phyloP scores from a whole-genome alignment of 2,113 vertebrate species.

The Paramisgurnus dabryanus region DNA sequence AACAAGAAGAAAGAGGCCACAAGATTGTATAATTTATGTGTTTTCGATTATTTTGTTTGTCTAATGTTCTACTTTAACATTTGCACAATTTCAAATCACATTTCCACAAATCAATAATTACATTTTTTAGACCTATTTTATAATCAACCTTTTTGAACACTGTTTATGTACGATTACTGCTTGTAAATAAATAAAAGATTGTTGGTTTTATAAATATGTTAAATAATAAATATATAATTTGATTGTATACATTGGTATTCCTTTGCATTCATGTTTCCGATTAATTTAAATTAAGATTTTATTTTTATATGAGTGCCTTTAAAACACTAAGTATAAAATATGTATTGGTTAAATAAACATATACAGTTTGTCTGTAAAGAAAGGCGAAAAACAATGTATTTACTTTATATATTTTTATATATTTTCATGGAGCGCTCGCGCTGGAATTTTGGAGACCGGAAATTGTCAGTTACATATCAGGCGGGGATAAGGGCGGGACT shows the following conservation, averaged over 20 bases:
- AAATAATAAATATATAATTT: neutral
- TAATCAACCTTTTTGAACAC: neutral
- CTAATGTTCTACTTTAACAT: neutral
- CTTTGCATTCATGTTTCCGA: no score
- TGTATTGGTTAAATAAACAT: neutral
- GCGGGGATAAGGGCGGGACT: neutral
- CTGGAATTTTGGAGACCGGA: neutral
- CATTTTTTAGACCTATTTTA: neutral
- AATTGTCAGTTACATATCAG: neutral
- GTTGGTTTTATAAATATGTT: conserved; percentile 2
- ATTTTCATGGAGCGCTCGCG: no score
- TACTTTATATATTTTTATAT: no score
- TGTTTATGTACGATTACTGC: neutral
- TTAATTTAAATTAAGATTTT: no score
- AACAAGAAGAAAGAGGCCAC: neutral
- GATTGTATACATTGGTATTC: neutral
- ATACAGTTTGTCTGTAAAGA: neutral
- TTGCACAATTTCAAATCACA: neutral
- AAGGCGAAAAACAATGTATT: no score
- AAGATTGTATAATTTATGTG: neutral
- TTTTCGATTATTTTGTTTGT: neutral
- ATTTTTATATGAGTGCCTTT: neutral
- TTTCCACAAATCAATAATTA: neutral
- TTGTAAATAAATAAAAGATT: neutral
- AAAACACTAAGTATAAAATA: no score